Base-by-base conservation (phyloP, 2,888 invertebrate genomes). In the Tetragnatha montana region DNA sequence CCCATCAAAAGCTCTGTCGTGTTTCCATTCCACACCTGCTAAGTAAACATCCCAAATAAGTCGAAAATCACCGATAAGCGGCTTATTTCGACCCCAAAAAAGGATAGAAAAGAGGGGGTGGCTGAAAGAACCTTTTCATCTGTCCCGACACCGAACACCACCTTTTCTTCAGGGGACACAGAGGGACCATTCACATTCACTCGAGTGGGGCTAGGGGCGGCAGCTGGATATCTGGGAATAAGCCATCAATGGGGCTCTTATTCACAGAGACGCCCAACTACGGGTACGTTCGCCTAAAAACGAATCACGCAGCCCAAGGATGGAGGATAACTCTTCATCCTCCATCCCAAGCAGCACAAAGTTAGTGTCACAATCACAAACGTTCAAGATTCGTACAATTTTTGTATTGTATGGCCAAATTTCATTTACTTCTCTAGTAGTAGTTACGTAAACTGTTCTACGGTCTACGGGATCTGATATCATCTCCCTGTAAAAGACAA, bases 41-140 rank as follows among this genome's bases (percentile, higher is more conserved):
- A 75, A 75, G 49, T 50, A 87, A 87, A 87, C 87, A 87, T 74
- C 70, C 47, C 12, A 69, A 76, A 87, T 75, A 81, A 87, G 87
- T 60, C 75, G 60, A 19, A 70, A 81, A 87, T 87, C 81, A 81
- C 7, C n/a, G 69, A 51, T 87, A 87, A 87, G 87, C 87, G 75
- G 87, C 87, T 87, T 87, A 87, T 81, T 81, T 70, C 74, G 19
- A 12, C 81, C 47, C 10, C 22, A 87, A 81, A 87, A 35, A 83
- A 69, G 17, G 76, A 69, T 74, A 69, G 21, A 69, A 71, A 68
- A 69, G 70, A 17, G 47, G 22, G 47, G n/a, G 12, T 22, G 12
- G 73, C 73, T 51, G 19, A 49, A 35, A 21, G 80, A 80, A 73
- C 70, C 22, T 80, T 73, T 79, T 68, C 60, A 71, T 81, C 71